Conservation (phyloP, 2,113 vertebrate genomes). For the Neomonachus schauinslandi region DNA sequence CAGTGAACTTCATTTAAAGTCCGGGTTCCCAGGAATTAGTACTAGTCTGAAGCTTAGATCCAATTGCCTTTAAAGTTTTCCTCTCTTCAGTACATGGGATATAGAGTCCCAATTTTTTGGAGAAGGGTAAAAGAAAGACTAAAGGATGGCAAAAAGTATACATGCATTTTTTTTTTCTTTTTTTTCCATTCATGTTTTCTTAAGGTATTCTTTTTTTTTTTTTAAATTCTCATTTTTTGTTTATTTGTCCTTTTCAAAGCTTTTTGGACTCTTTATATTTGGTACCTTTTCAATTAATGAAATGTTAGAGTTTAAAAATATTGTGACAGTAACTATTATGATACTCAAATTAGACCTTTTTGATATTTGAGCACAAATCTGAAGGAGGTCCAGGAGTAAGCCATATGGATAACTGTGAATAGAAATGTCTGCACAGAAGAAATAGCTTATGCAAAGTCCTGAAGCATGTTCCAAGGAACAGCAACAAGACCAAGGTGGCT, state of each 20-base stretch:
- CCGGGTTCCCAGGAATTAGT: neutral
- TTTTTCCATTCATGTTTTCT: neutral
- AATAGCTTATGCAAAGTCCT: neutral
- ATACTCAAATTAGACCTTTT: neutral
- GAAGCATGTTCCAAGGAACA: neutral
- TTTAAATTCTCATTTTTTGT: neutral
- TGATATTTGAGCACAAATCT: neutral
- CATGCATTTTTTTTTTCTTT: neutral
- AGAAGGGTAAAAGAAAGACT: neutral
- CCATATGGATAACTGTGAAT: neutral
- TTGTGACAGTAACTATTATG: neutral
- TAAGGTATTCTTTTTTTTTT: neutral
- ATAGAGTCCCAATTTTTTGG: neutral
- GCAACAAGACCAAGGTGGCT: neutral
- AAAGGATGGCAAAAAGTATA: neutral
- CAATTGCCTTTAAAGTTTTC: neutral
- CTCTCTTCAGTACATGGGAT: neutral
- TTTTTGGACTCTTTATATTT: neutral
- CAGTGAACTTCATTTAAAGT: neutral
- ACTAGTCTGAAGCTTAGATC: neutral
- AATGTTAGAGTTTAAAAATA: neutral
- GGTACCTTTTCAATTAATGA: neutral
- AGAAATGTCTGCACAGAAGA: neutral
- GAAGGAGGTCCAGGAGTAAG: neutral
- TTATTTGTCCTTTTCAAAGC: neutral